Conservation (phyloP, 1,140 invertebrate species). For the Gerris buenoi region DNA sequence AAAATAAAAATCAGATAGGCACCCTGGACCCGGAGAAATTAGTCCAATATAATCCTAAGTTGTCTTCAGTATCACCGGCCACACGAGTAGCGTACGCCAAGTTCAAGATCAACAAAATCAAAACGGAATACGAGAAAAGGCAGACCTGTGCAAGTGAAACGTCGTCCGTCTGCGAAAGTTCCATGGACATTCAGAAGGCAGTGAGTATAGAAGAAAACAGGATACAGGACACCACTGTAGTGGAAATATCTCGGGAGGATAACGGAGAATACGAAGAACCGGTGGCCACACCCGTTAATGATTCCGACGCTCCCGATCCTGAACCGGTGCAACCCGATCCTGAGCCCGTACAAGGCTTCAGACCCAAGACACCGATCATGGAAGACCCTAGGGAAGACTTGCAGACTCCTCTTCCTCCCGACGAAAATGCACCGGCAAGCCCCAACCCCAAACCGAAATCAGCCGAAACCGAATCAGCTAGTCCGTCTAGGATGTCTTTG, state of each 20-base stretch:
- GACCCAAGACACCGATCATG: slow-evolving; percentile 32
- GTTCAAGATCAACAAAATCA: slow-evolving; percentile 57
- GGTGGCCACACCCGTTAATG: slow-evolving; percentile 26
- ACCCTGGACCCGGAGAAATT: slow-evolving; percentile 50
- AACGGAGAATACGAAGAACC: slow-evolving; percentile 2
- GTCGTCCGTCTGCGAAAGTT: not conserved
- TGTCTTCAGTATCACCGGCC: slow-evolving; percentile 51
- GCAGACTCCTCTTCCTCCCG: not conserved
- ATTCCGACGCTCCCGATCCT: slow-evolving; percentile 27
- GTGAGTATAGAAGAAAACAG: slow-evolving; percentile 2
- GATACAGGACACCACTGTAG: not conserved
- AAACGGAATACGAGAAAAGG: slow-evolving; percentile 34
- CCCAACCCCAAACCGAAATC: slow-evolving; percentile 20
- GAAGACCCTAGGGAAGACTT: slow-evolving; percentile 31
- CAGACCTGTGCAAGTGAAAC: not conserved
- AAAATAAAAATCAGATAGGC: slow-evolving; percentile 39
- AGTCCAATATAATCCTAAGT: slow-evolving; percentile 63
- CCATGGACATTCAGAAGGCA: not conserved
- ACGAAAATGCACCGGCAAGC: slow-evolving; percentile 18
- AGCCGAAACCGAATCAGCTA: slow-evolving; percentile 18
- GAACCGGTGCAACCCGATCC: slow-evolving; percentile 19
- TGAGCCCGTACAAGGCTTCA: slow-evolving; percentile 26
- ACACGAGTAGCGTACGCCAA: slow-evolving; percentile 69
- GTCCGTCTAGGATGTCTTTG: not conserved
- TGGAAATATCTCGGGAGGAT: slow-evolving; percentile 16